Evolutionary conservation across 2,113 vertebrate genomes (phyloP), one percentile per base, ranked within the genome.

Genomic region (Monopterus albus): DNA sequence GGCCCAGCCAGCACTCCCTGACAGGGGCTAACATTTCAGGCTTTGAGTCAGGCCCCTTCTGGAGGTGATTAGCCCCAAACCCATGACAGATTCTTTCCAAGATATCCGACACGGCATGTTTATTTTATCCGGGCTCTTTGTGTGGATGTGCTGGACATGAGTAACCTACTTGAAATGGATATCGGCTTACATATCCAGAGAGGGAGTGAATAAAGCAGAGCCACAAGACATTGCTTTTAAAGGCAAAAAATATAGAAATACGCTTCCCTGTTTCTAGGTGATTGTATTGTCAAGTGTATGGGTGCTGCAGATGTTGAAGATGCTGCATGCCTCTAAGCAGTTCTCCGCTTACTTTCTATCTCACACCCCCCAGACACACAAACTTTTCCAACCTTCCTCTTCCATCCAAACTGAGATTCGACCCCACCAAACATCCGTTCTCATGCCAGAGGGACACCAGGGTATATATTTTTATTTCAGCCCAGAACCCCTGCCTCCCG

Each of bases 61-160:
- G 97, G 96, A 99, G 96, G 96, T 98, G 96, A 99, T 99, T 99
- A 99, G 96, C 95, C 91, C 86, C 94, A 97, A 98, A 99, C 95
- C 96, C 96, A 96, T 98, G 96, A 98, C 97, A 99, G 97, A 99
- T 98, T 98, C 96, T 97, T 98, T 97, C 96, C 96, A 96, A 98
- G 97, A 98, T 99, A 98, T 96, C 95, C 92, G 94, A 97, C 95
- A 95, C 96, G 94, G 94, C 91, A 91, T 98, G 97, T 99, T 99
- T 99, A 99, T 98, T 97, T 98, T 98, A 99, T 97, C 96, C 96
- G 93, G 94, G 95, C 95, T 96, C 95, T 97, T 89, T 97, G 95
- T 96, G 96, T 97, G 96, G 96, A 98, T 97, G 96, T 98, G 96
- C 96, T 98, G 96, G 96, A 98, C 96, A 98, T 94, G 96, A 98